A percentile compares a stretch with the other conserved stretches of the same genome.
These are phyloP conservation scores for Notolabrus celidotus DNA, from an alignment of 2,797 vertebrate genomes.

Conservation along the genomic window DNA sequence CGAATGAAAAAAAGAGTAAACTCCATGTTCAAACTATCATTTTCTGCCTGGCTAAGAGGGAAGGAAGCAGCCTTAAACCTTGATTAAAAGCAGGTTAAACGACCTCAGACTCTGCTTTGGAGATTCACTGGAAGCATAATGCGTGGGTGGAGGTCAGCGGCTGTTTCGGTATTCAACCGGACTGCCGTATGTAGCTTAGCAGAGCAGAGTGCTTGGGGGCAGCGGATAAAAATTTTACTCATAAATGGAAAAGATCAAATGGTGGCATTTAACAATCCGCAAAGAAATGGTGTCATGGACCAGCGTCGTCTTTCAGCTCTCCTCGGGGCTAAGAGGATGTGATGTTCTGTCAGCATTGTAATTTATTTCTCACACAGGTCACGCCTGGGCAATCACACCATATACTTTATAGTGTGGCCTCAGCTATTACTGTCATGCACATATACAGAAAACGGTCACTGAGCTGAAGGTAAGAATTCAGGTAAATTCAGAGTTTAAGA, in stretches of 20 bases:
- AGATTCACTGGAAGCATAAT: slow-evolving; percentile 12
- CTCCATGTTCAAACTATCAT: background rate
- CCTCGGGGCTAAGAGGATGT: slow-evolving; percentile 68
- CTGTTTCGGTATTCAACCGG: slow-evolving; percentile 23
- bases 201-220: slow-evolving; percentile 39
- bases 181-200: slow-evolving; percentile 29
- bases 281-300: slow-evolving; percentile 69
- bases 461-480: slow-evolving; percentile 6
- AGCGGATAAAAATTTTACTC: slow-evolving; percentile 50
- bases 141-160: slow-evolving; percentile 31
- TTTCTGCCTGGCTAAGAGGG: background rate
- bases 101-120: slow-evolving; percentile 5
- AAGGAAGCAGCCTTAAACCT: background rate
- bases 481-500: slow-evolving; percentile 27
- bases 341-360: slow-evolving; percentile 66
- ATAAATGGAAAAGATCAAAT: slow-evolving; percentile 78
- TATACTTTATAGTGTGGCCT: slow-evolving; percentile 55
- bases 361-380: slow-evolving; percentile 76
- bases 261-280: slow-evolving; percentile 76
- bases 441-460: slow-evolving; percentile 26
- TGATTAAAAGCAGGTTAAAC: slow-evolving; percentile 9
- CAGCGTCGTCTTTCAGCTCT: slow-evolving; percentile 56
- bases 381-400: slow-evolving; percentile 51
- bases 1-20: background rate
- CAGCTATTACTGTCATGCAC: slow-evolving; percentile 43